Base-by-base conservation (phyloP, 30 jellyfish, hydroid and myxozoan species). In the Hydractinia symbiolongicarpus region DNA sequence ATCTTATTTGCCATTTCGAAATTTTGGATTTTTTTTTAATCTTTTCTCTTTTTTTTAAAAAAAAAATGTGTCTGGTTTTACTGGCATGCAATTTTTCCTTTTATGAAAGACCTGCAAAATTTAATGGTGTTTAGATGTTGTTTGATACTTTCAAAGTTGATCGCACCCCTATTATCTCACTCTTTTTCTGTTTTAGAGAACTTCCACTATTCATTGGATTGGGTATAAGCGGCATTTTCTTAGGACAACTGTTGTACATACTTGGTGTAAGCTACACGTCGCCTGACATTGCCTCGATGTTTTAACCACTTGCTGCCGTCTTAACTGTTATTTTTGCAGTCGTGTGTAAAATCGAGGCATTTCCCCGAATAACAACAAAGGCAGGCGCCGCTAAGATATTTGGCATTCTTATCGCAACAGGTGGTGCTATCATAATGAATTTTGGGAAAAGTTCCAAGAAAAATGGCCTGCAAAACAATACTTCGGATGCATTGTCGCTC, bases 211-310 rank as follows among this genome's bases (percentile, higher is more conserved):
- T 78, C 1, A 83, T 61, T 57, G 82, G 52, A 7, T 15, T 61
- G 55, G 86, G 86, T 50, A 13, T 57, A 6, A 62, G 40, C 49
- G 88, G 88, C 1, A 50, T 81, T 88, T 78, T 58, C 51, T 40
- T 69, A 8, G 50, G 53, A 16, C 86, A 71, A 51, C 86, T 81
- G 53, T 67, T 69, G 9, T 81, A 71, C 40, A 7, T 81, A 8
- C 44, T 81, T 6, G 88, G 88, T 19, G 57, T 81, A 6, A 14
- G 11, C 14, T 68, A 81, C 86, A 81, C 88, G 11, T 14, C 86
- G 14, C 68, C 88, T 15, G 88, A 67, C 54, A 69, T 69, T 81
- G 88, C 88, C 14, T 81, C 88, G n/a, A 81, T 81, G 86, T 81
- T 81, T 69, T 88, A 81, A 67, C 88, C 88, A 50, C 8, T 81